Conservation (phyloP, 2,888 invertebrate genomes). For the Harmothoe impar region DNA sequence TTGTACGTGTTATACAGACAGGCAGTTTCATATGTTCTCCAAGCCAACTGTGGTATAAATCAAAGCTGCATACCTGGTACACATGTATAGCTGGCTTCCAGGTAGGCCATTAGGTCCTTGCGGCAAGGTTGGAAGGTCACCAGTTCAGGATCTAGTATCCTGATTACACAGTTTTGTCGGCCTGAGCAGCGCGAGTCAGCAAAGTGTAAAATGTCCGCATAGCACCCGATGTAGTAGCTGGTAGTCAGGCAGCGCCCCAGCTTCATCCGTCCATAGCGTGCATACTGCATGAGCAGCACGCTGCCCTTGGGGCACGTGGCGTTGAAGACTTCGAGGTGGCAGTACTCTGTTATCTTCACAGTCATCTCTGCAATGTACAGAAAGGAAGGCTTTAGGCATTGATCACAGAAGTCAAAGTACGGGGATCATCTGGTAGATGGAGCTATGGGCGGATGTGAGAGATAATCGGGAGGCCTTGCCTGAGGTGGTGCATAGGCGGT, state of each 20-base stretch:
- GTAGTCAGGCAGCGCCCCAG: constrained; percentile 63
- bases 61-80: constrained; percentile 65
- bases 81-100: constrained; percentile 68
- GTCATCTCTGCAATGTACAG: constrained; percentile 29
- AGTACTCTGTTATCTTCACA: constrained; percentile 64
- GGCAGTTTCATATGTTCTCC: no score
- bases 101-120: constrained; percentile 68
- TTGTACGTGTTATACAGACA: no score
- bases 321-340: constrained; percentile 65
- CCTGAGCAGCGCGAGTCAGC: constrained; percentile 66
- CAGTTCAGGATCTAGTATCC: constrained; percentile 63
- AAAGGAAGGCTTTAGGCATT: not conserved
- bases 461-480: no score
- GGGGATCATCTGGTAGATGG: no score
- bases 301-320: constrained; percentile 63
- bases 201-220: constrained; percentile 55
- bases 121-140: constrained; percentile 65
- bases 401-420: no score
- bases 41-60: no score
- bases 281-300: constrained; percentile 65
- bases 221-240: constrained; percentile 65
- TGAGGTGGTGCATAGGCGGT: no score
- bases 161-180: constrained; percentile 60
- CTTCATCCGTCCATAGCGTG: constrained; percentile 66
- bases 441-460: no score